Base-by-base conservation (phyloP, 2,797 vertebrate genomes). In the Gambusia yucatana region DNA sequence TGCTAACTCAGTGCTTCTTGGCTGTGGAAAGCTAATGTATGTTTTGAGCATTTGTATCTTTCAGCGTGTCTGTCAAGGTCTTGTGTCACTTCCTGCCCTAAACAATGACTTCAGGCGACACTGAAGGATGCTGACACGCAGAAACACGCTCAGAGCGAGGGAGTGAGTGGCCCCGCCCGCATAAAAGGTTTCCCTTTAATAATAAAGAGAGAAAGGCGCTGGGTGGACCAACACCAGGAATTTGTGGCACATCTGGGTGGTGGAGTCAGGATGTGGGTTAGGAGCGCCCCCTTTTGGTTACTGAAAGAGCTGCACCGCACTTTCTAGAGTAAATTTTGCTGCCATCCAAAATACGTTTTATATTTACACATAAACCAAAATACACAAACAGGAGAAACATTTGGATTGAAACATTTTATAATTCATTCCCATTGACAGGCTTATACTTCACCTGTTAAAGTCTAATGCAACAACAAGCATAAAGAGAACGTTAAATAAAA, bases 1-100 rank as follows among this genome's bases (percentile, higher is more conserved):
- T 86, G 82, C 83, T 73, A 82, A 88, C 73, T 88, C 88, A 79
- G 86, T 77, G 71, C 77, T 65, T 85, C 67, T 36, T 75, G 63
- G 75, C 43, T 52, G 82, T 20, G 75, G 57, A 69, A 83, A 76
- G 82, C 79, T 67, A 75, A 85, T 85, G 78, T 70, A 85, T 84
- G 80, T 75, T 77, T 77, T 73, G 74, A 82, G 86, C 72, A 78
- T 73, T 16, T 78, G 73, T 77, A 78, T 85, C 72, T 86, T 73
- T 84, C 73, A 78, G 52, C 28, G 67, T 80, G 72, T 89, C 72
- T 80, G 77, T 87, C 80, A 88, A 87, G 81, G 82, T 69, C 83
- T 79, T 6, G 39, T 84, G 82, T 84, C 81, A 84, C 80, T 79
- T 88, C 75, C 72, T 74, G 73, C 75, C 46, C 71, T 89, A 82